These are phyloP conservation scores for Callyntrura sp. DNA, from an alignment of 2,888 invertebrate species.

Conservation along the genomic window DNA sequence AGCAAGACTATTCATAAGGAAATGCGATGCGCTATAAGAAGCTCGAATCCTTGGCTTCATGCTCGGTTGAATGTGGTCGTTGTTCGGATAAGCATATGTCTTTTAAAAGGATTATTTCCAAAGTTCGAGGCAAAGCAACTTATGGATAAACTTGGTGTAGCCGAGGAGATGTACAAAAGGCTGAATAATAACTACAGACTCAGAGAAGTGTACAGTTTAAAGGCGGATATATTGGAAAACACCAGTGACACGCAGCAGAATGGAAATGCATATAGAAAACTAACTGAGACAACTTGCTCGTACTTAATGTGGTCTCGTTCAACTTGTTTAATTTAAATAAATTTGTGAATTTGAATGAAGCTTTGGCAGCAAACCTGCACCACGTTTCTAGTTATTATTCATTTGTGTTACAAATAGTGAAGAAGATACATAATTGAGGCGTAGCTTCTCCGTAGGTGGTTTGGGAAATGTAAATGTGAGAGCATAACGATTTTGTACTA, in stretches of 20 bases:
- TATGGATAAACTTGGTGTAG: conserved; percentile 64
- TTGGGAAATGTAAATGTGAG: too few species aligned
- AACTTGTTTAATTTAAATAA: conserved; percentile 63
- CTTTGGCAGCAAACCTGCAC: too few species aligned
- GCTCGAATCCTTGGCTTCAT: conserved; percentile 75
- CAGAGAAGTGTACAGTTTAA: conserved; percentile 72
- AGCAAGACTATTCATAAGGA: conserved; percentile 78
- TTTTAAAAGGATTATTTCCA: conserved; percentile 30
- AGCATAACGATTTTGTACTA: too few species aligned
- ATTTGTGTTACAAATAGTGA: too few species aligned
- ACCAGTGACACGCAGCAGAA: conserved; percentile 19
- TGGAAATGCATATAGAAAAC: conserved; percentile 47
- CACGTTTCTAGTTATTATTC: too few species aligned
- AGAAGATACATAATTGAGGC: too few species aligned
- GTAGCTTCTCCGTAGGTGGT: too few species aligned
- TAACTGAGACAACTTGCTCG: conserved; percentile 25
- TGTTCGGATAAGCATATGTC: conserved; percentile 63
- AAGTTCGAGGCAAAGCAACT: conserved; percentile 44
- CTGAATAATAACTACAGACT: conserved; percentile 79
- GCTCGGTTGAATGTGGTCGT: conserved; percentile 75
- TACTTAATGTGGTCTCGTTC: conserved; percentile 57
- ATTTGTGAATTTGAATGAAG: too few species aligned
- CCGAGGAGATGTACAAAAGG: conserved; percentile 69
- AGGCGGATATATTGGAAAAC: conserved; percentile 63
- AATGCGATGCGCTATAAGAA: conserved; percentile 76